These are phyloP conservation scores for Nesoenas mayeri DNA, from an alignment of 2,113 vertebrate species.

Conservation along the genomic window DNA sequence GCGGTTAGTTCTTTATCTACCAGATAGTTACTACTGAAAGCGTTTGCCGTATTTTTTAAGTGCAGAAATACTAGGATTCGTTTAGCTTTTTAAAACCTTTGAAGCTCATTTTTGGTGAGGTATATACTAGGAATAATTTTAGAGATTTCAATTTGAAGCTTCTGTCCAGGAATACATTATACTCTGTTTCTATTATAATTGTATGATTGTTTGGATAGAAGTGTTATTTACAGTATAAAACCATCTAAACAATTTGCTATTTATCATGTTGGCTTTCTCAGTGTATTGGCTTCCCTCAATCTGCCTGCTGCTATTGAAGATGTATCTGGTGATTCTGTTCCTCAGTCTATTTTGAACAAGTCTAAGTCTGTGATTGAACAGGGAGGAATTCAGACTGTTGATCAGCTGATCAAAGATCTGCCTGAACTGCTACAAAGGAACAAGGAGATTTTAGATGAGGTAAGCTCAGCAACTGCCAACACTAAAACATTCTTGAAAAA, in stretches of 20 bases:
- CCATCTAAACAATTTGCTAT: background rate
- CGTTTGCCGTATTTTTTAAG: background rate
- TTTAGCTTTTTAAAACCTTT: background rate
- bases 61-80: background rate
- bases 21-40: background rate
- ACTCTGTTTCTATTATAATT: background rate
- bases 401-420: constrained; percentile 93
- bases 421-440: constrained; percentile 95
- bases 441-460: constrained; percentile 95
- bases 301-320: constrained; percentile 97
- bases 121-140: background rate
- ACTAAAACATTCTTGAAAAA: background rate
- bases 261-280: constrained; percentile 25
- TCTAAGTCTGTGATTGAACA: constrained; percentile 87
- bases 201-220: background rate
- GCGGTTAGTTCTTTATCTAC: background rate
- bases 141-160: background rate
- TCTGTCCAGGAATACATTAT: background rate
- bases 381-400: constrained; percentile 93
- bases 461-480: constrained; percentile 20
- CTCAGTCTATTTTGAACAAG: constrained; percentile 94
- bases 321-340: constrained; percentile 92
- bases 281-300: constrained; percentile 95
- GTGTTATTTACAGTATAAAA: background rate
- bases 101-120: background rate